Evolutionary conservation across 2,888 invertebrate genomes (phyloP).

Genomic region (Syritta pipiens): DNA sequence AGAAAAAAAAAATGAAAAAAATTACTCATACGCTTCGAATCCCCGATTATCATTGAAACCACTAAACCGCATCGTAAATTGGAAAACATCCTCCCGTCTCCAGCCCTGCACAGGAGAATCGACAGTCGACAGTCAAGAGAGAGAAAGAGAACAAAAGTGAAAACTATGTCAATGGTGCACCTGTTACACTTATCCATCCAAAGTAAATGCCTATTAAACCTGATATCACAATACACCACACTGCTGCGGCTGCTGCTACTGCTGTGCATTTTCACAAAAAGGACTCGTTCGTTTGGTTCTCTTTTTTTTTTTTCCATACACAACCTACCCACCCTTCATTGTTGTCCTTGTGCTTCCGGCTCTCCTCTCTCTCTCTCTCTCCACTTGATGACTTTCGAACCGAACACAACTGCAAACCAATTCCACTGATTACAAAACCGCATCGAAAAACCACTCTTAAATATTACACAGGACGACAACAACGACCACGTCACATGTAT

Average conservation of each 20-base stretch:
- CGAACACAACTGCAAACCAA: slow-evolving; percentile 54
- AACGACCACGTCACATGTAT: too few species aligned
- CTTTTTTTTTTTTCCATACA: too few species aligned
- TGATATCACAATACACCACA: slow-evolving; percentile 48
- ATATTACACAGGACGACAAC: slow-evolving; percentile 57
- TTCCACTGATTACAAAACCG: slow-evolving; percentile 67
- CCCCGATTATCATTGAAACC: slow-evolving; percentile 36
- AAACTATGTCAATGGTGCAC: slow-evolving; percentile 51
- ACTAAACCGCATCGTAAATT: slow-evolving; percentile 54
- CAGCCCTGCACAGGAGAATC: background rate
- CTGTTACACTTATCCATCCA: slow-evolving; percentile 54
- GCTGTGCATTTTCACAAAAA: slow-evolving; percentile 19
- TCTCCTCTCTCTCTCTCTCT: slow-evolving; percentile 1
- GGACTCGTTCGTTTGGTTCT: background rate
- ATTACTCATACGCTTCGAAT: slow-evolving; percentile 33
- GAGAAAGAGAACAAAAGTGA: slow-evolving; percentile 13
- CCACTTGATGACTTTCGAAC: slow-evolving; percentile 52
- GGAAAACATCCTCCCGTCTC: slow-evolving; percentile 12
- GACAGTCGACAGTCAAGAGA: too few species aligned
- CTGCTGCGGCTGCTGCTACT: slow-evolving; percentile 1
- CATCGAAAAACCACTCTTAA: slow-evolving; percentile 61
- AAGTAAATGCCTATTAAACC: slow-evolving; percentile 61
- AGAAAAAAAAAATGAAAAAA: background rate
- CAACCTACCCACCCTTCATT: too few species aligned
- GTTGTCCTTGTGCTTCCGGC: slow-evolving; percentile 18